These are phyloP conservation scores for Cyanoderma ruficeps DNA, from an alignment of 2,113 vertebrate genomes.

Conservation along the genomic window DNA sequence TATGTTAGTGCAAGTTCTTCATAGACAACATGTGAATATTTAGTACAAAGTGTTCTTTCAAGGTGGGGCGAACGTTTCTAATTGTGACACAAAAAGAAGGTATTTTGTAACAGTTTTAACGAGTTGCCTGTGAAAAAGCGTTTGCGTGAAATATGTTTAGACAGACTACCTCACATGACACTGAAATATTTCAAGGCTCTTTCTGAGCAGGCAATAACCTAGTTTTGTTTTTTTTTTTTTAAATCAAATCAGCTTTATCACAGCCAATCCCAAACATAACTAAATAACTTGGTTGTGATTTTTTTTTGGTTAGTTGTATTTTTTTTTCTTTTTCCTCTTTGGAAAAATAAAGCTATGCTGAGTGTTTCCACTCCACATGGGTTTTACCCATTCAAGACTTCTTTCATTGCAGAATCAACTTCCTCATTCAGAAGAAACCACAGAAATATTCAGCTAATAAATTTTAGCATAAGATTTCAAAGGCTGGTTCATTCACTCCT, in stretches of 20 bases:
- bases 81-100: conserved; percentile 68
- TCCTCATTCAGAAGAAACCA: conserved; percentile 3
- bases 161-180: conserved; percentile 54
- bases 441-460: not conserved
- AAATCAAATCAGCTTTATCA: not conserved
- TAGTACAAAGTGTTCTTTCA: conserved; percentile 72
- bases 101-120: conserved; percentile 71
- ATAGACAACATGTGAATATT: conserved; percentile 23
- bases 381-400: conserved; percentile 9
- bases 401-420: not conserved
- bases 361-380: not conserved
- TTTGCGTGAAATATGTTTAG: conserved; percentile 67
- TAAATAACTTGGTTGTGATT: not conserved
- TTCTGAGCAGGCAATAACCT: conserved; percentile 54
- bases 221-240: not conserved
- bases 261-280: not conserved
- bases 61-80: conserved; percentile 74
- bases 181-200: conserved; percentile 43
- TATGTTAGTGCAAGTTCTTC: conserved; percentile 42
- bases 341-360: conserved; percentile 12
- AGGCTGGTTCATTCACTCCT: not conserved
- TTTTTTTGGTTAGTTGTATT: not conserved
- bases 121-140: conserved; percentile 69
- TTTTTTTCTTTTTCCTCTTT: not conserved
- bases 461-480: not conserved